These are phyloP conservation scores for Rhea pennata DNA, from an alignment of 2,113 vertebrate genomes.

Conservation along the genomic window DNA sequence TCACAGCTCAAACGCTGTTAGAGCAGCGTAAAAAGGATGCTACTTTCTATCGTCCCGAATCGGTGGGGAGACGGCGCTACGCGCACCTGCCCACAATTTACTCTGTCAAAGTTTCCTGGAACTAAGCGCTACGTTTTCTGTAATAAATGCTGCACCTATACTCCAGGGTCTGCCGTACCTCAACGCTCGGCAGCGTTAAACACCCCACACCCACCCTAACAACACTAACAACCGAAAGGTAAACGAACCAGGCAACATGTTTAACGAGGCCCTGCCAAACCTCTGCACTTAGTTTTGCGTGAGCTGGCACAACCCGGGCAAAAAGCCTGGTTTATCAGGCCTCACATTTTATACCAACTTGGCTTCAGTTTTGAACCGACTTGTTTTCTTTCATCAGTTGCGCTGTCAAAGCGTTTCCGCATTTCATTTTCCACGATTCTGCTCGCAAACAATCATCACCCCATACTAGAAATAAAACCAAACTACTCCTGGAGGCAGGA, in stretches of 20 bases:
- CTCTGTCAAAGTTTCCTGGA: background rate
- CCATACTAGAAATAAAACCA: background rate
- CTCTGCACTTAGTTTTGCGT: background rate
- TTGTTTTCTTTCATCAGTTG: background rate
- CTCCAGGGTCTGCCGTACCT: background rate
- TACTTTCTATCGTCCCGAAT: background rate
- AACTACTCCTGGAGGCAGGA: background rate
- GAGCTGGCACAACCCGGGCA: too few species aligned
- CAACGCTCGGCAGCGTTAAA: background rate
- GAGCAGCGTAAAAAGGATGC: background rate
- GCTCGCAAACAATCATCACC: background rate
- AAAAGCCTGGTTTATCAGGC: background rate
- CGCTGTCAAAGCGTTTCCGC: background rate
- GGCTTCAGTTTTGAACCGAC: background rate
- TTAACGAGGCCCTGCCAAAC: background rate
- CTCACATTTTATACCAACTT: background rate
- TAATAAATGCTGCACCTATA: background rate
- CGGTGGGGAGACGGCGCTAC: background rate
- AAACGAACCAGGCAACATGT: background rate
- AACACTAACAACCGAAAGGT: background rate
- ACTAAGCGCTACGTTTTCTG: background rate
- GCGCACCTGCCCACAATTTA: background rate
- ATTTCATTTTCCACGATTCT: background rate
- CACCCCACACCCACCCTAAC: accelerated
- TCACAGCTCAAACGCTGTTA: background rate